Evolutionary conservation across 2,888 invertebrate species (phyloP).

Genomic region (Boloria selene): DNA sequence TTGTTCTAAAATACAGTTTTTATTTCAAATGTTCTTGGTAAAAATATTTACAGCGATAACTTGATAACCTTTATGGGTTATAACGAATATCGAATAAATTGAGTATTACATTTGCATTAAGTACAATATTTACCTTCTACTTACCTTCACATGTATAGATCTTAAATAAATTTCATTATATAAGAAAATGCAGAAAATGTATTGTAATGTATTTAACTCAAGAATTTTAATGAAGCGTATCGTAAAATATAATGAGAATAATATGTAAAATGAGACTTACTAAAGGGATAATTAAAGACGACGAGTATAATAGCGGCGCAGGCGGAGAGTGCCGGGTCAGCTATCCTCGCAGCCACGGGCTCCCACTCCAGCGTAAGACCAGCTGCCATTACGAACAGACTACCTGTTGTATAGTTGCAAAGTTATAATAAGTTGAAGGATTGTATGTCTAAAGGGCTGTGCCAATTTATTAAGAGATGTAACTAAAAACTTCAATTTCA

Average conservation of each 20-base stretch:
- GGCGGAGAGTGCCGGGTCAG: conserved; percentile 90
- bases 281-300: conserved; percentile 90
- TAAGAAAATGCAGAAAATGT: background rate
- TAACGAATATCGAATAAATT: conserved; percentile 1
- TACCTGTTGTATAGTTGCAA: conserved; percentile 72
- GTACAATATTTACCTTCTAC: background rate
- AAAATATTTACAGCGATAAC: background rate
- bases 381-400: conserved; percentile 87
- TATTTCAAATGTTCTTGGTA: no score
- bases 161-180: background rate
- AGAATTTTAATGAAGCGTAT: no score
- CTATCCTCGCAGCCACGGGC: conserved; percentile 75
- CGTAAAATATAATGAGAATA: no score
- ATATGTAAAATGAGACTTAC: conserved; percentile 60
- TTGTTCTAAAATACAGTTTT: no score
- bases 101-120: background rate
- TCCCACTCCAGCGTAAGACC: conserved; percentile 75
- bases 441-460: no score
- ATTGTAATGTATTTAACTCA: no score
- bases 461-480: no score
- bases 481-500: no score
- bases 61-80: conserved; percentile 2
- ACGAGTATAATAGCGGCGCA: conserved; percentile 87
- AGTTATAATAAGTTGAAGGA: background rate
- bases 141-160: conserved; percentile 5